These are phyloP conservation scores for Erinaceus europaeus DNA, from an alignment of 2,113 vertebrate species.

Conservation along the genomic window DNA sequence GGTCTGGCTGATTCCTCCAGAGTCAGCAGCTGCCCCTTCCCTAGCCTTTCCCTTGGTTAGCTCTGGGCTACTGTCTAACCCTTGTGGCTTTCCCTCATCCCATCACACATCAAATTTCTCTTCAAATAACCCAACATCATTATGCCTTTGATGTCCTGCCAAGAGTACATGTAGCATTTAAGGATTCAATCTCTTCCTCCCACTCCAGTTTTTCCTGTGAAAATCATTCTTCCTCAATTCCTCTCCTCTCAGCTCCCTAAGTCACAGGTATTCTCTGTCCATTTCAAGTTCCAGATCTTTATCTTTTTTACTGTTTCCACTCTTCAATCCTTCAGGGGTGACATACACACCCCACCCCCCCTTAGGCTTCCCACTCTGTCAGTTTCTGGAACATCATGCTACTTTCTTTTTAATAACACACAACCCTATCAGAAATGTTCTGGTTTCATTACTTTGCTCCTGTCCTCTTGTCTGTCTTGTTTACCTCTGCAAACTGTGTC, in stretches of 20 bases:
- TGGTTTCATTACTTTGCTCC: neutral
- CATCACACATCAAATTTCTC: neutral
- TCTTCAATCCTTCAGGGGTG: neutral
- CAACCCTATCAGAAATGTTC: neutral
- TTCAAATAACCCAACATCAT: neutral
- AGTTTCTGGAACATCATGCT: neutral
- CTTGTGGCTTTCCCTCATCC: neutral
- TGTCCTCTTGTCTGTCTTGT: neutral
- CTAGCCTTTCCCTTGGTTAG: neutral
- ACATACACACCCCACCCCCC: neutral
- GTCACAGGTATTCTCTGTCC: neutral
- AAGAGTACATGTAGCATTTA: neutral
- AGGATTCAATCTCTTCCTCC: neutral
- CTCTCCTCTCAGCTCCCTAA: neutral
- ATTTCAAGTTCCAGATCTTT: neutral
- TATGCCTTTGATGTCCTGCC: neutral
- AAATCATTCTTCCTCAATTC: neutral
- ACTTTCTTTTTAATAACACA: neutral
- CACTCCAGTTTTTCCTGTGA: neutral
- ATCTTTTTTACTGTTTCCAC: neutral
- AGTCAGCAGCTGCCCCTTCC: neutral
- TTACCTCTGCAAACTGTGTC: neutral
- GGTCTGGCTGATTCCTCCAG: neutral
- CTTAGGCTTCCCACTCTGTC: neutral
- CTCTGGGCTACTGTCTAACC: neutral